Conservation (phyloP, 2,113 vertebrate species). For the Mohoua ochrocephala region DNA sequence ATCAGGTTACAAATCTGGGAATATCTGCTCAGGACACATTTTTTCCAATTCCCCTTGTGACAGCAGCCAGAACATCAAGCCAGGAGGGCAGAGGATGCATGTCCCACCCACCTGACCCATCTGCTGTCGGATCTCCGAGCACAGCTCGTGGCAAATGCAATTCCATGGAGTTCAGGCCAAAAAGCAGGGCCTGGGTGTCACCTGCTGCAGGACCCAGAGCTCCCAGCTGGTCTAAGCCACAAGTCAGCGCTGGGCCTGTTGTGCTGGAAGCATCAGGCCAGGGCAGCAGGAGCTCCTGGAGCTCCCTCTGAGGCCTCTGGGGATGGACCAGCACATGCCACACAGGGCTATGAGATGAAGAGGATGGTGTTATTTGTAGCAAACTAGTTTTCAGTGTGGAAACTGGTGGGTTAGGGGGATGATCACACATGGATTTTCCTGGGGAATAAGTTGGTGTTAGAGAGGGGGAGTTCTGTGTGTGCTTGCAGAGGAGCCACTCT, state of each 20-base stretch:
- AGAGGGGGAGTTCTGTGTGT: background rate
- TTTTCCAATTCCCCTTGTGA: background rate
- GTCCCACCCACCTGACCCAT: background rate
- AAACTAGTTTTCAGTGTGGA: background rate
- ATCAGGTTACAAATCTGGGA: background rate
- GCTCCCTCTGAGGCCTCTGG: background rate
- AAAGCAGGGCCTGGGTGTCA: background rate
- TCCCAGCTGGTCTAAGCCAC: background rate
- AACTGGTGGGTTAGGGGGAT: background rate
- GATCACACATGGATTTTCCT: rapidly evolving
- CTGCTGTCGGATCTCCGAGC: background rate
- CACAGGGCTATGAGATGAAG: background rate
- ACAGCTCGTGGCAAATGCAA: background rate
- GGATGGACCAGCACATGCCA: background rate
- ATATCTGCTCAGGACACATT: background rate
- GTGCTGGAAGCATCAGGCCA: background rate
- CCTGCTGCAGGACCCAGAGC: background rate
- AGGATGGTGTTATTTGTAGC: background rate
- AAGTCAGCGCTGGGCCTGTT: background rate
- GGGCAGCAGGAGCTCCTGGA: background rate
- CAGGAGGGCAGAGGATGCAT: background rate
- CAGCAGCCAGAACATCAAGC: background rate
- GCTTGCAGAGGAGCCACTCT: background rate
- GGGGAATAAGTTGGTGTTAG: background rate
- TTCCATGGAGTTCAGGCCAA: background rate